Conservation (phyloP, 35 echinoderm and acorn worm genomes). For the Anneissia japonica region DNA sequence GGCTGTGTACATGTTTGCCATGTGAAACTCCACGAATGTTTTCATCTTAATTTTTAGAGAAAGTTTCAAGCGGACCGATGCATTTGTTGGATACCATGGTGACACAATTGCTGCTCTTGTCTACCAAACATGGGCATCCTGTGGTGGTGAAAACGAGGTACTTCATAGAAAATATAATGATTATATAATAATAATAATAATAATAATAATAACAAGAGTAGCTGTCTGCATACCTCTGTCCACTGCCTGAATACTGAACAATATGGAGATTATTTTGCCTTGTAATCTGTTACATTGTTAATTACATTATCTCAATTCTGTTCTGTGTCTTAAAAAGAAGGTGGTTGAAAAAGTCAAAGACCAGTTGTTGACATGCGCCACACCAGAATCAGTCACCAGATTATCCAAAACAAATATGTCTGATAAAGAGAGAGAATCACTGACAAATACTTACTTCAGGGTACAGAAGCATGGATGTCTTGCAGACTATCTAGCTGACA, state of each 20-base stretch:
- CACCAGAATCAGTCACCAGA: constrained; percentile 7
- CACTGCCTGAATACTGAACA: neutral
- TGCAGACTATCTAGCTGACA: neutral
- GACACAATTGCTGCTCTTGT: constrained; percentile 20
- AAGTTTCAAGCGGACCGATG: constrained; percentile 1
- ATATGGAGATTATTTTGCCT: neutral
- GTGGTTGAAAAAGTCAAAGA: neutral
- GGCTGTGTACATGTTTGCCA: too few species aligned
- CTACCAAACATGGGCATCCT: constrained; percentile 1
- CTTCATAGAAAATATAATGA: too few species aligned
- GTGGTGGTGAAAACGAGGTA: neutral
- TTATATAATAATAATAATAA: too few species aligned
- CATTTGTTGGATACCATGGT: constrained; percentile 22
- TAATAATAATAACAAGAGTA: too few species aligned
- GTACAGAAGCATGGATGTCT: neutral
- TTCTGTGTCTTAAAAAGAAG: neutral
- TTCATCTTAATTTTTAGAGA: too few species aligned
- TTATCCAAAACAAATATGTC: neutral
- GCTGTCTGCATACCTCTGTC: too few species aligned
- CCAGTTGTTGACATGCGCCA: neutral
- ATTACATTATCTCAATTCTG: neutral
- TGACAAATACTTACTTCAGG: neutral
- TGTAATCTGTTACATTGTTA: neutral
- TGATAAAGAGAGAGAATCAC: too few species aligned
- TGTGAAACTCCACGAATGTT: too few species aligned